Conservation (phyloP, 2,888 invertebrate genomes). For the Melinopterus prodromus region DNA sequence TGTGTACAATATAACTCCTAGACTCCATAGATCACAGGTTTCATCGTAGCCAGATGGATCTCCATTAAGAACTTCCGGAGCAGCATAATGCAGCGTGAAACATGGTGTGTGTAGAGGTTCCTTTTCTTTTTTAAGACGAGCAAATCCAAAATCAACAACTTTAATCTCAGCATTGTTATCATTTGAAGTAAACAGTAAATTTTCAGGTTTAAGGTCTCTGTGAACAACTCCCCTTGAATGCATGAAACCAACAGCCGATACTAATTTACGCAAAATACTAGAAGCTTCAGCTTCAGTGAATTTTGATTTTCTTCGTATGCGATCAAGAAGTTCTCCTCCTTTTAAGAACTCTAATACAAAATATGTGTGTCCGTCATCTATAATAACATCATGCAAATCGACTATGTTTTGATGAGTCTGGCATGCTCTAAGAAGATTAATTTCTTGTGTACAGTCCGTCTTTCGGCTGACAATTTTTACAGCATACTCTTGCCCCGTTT, state of each 20-base stretch:
- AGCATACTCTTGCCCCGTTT: constrained; percentile 80
- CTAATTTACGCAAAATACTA: constrained; percentile 82
- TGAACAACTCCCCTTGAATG: constrained; percentile 88
- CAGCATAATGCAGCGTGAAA: constrained; percentile 94
- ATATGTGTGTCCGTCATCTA: constrained; percentile 87
- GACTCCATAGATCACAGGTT: constrained; percentile 94
- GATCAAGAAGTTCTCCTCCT: constrained; percentile 82
- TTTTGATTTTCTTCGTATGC: constrained; percentile 70
- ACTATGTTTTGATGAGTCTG: constrained; percentile 92
- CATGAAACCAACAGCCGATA: constrained; percentile 85
- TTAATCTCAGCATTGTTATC: constrained; percentile 73
- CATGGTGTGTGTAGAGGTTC: constrained; percentile 83
- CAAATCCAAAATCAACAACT: constrained; percentile 97
- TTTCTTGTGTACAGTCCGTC: constrained; percentile 75
- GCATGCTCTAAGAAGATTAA: constrained; percentile 80
- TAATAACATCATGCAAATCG: constrained; percentile 81
- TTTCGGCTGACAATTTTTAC: constrained; percentile 84
- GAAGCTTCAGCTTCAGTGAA: constrained; percentile 83
- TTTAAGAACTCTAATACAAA: constrained; percentile 86
- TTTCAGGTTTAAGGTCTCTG: constrained; percentile 94
- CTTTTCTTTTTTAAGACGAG: constrained; percentile 73
- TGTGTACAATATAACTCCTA: constrained; percentile 85
- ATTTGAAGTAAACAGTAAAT: constrained; percentile 72
- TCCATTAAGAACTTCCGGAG: constrained; percentile 86
- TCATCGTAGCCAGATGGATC: constrained; percentile 81